phyloP scores from a whole-genome alignment of 2,113 vertebrate species.

The Pogona vitticeps region DNA sequence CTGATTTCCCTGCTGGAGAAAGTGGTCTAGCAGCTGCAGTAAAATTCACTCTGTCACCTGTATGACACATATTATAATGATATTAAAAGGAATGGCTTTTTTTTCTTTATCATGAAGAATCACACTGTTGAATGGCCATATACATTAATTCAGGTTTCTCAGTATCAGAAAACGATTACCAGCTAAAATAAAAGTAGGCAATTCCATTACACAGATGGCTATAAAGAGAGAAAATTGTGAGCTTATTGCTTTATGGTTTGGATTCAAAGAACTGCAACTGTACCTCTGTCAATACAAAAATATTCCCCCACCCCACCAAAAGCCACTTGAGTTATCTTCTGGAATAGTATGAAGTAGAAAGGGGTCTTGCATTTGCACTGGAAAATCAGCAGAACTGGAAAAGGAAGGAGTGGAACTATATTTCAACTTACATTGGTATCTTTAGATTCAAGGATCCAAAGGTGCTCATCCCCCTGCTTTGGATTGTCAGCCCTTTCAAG shows the following conservation, averaged over 20 bases:
- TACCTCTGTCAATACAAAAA: not conserved
- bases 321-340: not conserved
- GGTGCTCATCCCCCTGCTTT: not conserved
- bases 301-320: not conserved
- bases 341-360: not conserved
- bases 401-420: not conserved
- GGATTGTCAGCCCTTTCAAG: not conserved
- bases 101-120: not conserved
- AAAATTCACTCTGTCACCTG: constrained; percentile 91
- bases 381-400: not conserved
- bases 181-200: not conserved
- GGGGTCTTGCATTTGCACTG: not conserved
- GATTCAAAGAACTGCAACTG: not conserved
- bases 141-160: constrained; percentile 5
- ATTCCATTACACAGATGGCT: not conserved
- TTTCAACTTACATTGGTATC: not conserved
- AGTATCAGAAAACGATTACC: not conserved
- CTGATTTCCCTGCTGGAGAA: constrained; percentile 83
- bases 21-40: constrained; percentile 80
- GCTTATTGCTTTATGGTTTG: not conserved
- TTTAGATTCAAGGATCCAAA: not conserved
- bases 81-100: constrained; percentile 34
- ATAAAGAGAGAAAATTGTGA: not conserved
- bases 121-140: not conserved
- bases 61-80: constrained; percentile 64